Evolutionary conservation across 1,140 invertebrate species (phyloP).

Genomic region (Plectrocnemia conspersa): DNA sequence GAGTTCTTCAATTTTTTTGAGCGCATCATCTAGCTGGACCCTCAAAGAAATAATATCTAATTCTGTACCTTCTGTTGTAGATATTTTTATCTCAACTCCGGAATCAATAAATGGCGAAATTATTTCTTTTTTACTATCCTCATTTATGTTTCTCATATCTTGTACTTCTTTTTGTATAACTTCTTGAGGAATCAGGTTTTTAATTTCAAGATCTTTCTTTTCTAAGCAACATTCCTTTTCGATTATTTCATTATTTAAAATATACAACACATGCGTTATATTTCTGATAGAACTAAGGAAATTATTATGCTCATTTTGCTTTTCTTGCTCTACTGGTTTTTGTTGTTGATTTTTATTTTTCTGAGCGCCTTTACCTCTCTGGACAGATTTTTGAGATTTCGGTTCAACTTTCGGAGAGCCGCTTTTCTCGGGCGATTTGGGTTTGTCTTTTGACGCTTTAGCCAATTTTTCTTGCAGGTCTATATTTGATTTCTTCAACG

Average conservation of each 20-base stretch:
- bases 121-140: no score
- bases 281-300: slow-evolving; percentile 32
- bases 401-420: neutral
- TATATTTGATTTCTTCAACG: slow-evolving; percentile 52
- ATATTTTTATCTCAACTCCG: no score
- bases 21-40: slow-evolving; percentile 39
- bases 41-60: slow-evolving; percentile 4
- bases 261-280: slow-evolving; percentile 43
- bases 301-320: slow-evolving; percentile 19
- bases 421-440: neutral
- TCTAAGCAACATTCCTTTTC: slow-evolving; percentile 46
- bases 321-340: neutral
- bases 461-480: slow-evolving; percentile 53
- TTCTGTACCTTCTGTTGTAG: no score
- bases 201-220: slow-evolving; percentile 38
- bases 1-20: slow-evolving; percentile 54
- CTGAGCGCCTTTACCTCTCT: slow-evolving; percentile 12
- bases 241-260: slow-evolving; percentile 49
- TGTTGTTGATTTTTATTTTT: slow-evolving; percentile 14
- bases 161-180: slow-evolving; percentile 16
- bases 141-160: slow-evolving; percentile 9
- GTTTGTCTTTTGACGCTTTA: slow-evolving; percentile 32
- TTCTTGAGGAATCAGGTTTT: slow-evolving; percentile 28
- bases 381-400: neutral
- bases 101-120: no score